phyloP scores from a whole-genome alignment of 2,797 vertebrate species.

The Poeciliopsis turneri region DNA sequence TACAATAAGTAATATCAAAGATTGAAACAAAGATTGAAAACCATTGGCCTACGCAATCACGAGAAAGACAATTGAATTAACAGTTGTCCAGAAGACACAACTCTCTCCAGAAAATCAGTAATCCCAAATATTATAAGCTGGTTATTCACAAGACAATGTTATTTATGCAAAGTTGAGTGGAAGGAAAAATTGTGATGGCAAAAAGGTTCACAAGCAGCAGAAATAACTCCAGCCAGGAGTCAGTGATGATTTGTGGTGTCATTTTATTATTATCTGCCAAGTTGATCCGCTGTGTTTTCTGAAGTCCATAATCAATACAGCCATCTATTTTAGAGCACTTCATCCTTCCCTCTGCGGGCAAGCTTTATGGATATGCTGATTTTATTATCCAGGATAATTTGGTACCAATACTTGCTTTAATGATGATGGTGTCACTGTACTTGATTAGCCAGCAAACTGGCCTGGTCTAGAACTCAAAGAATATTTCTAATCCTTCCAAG shows the following conservation, averaged over 20 bases:
- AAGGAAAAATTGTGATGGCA: not conserved
- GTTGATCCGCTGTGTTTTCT: not conserved
- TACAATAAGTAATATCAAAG: not conserved
- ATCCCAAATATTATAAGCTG: not conserved
- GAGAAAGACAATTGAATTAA: no score
- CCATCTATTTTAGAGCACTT: not conserved
- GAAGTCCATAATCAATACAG: not conserved
- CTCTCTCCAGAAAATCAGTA: no score
- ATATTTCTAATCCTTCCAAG: not conserved
- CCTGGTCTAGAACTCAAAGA: not conserved
- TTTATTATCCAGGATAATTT: not conserved
- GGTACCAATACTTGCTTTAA: not conserved
- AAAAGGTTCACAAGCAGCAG: not conserved
- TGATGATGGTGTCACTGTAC: not conserved
- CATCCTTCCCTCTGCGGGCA: not conserved
- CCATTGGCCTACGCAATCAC: no score
- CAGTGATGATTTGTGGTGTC: not conserved
- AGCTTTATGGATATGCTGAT: not conserved
- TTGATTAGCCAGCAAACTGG: not conserved
- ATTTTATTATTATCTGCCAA: not conserved
- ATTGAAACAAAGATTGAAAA: not conserved
- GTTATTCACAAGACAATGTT: not conserved
- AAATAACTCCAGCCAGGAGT: not conserved
- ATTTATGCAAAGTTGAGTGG: not conserved
- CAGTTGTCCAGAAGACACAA: no score